Conservation (phyloP, 2,888 invertebrate species). For the Philhelius pedissequus region DNA sequence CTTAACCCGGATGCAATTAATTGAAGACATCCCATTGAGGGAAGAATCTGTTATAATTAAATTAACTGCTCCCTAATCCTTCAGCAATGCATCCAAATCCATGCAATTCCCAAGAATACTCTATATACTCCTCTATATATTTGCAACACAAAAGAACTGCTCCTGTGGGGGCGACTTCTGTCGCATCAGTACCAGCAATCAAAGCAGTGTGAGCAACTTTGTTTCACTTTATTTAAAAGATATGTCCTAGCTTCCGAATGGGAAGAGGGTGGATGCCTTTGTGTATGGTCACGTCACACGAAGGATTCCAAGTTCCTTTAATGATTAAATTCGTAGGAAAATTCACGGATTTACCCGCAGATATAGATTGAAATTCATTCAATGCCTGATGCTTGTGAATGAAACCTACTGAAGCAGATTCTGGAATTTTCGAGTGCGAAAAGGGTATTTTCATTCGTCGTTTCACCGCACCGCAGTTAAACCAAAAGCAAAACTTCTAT, state of each 20-base stretch:
- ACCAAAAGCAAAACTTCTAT: neutral
- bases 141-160: neutral
- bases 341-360: constrained; percentile 28
- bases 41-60: constrained; percentile 22
- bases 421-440: constrained; percentile 22
- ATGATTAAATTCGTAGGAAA: constrained; percentile 43
- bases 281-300: neutral
- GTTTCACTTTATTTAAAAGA: constrained; percentile 6
- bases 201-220: neutral
- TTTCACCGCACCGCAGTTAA: neutral
- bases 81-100: constrained; percentile 7
- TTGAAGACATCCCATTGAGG: neutral
- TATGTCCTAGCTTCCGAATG: neutral
- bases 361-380: constrained; percentile 50
- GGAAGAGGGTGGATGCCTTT: too few relatives aligned
- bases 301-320: constrained; percentile 30
- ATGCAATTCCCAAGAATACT: neutral
- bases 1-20: constrained; percentile 56
- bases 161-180: neutral
- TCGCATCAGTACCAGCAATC: constrained; percentile 3
- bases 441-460: constrained; percentile 28
- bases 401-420: neutral
- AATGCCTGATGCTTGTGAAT: constrained; percentile 28
- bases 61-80: constrained; percentile 44
- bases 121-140: too few relatives aligned